phyloP scores from a whole-genome alignment of 2,888 invertebrate species.

The Drosophila colorata region DNA sequence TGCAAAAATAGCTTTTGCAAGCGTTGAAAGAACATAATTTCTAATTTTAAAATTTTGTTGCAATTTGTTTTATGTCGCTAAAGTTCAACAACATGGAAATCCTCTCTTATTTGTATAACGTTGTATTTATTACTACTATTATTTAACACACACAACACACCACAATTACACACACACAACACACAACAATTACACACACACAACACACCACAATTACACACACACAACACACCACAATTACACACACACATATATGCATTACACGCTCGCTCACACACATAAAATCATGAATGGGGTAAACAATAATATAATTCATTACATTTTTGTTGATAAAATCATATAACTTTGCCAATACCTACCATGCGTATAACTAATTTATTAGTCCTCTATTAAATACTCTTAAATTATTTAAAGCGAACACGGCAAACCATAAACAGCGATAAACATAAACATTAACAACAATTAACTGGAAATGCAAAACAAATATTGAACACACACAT shows the following conservation, averaged over 20 bases:
- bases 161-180: slow-evolving; percentile 14
- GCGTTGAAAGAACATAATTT: slow-evolving; percentile 4
- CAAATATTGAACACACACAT: slow-evolving; percentile 34
- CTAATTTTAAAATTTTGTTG: slow-evolving; percentile 35
- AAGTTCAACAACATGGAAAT: slow-evolving; percentile 45
- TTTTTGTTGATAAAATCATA: slow-evolving; percentile 63
- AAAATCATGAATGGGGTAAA: slow-evolving; percentile 39
- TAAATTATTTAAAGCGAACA: slow-evolving; percentile 75
- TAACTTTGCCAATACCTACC: slow-evolving; percentile 70
- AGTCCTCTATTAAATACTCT: slow-evolving; percentile 80
- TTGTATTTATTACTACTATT: slow-evolving; percentile 74
- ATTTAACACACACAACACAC: slow-evolving; percentile 55
- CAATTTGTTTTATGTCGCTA: slow-evolving; percentile 48
- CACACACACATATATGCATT: slow-evolving; percentile 21
- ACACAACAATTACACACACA: too few species aligned
- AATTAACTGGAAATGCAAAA: slow-evolving; percentile 49
- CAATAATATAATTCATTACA: slow-evolving; percentile 54
- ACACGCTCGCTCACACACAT: slow-evolving; percentile 28
- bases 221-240: slow-evolving; percentile 7
- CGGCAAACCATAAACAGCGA: slow-evolving; percentile 38
- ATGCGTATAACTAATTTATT: slow-evolving; percentile 81
- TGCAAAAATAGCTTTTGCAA: slow-evolving; percentile 18
- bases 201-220: slow-evolving; percentile 27
- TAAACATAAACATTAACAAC: slow-evolving; percentile 45
- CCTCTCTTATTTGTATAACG: slow-evolving; percentile 73